Evolutionary conservation across 2,113 vertebrate genomes (phyloP), one percentile per base, ranked within the genome.

Genomic region (Leuciscus idus): DNA sequence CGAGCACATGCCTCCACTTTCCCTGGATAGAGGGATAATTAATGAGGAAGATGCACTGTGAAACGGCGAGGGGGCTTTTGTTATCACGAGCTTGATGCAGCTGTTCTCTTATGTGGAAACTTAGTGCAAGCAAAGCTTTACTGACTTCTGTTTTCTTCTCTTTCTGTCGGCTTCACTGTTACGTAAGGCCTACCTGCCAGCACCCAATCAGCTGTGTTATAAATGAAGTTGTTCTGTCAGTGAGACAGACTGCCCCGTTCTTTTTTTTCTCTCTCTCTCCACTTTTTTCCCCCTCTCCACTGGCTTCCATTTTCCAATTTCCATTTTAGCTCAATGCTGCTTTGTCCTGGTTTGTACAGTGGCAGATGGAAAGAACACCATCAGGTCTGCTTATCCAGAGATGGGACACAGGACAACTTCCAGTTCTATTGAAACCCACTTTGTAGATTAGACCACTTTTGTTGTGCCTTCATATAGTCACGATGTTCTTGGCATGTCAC

Each of bases 151-250:
- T 84, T 81, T 75, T 74, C 70, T 77, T 90, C 23, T 62, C 85
- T 73, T 87, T 57, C 39, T 52, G 36, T 6, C 19, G 19, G 64
- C 23, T 33, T 81, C 39, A 55, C 39, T 11, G 57, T 68, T 78
- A 46, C 12, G 8, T 59, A 23, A 62, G 52, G 79, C 39, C 52
- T 61, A 81, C 82, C 87, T 88, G 81, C 66, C 81, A 33, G 17
- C 15, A 28, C 52, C 80, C 66, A 84, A 83, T 86, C 81, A 86
- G 74, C 52, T 72, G 55, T 75, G 55, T 86, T 86, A 88, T 83
- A 84, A 77, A 86, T 88, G 85, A 86, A 86, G 81, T 77, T 70
- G 64, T 80, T 83, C 74, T 62, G 66, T 84, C 75, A 80, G 62
- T 21, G 33, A 72, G 64, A 73, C 82, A 85, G 74, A 76, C 75